Percentiles rank a stretch among this genome's conserved stretches.
Evolutionary conservation across 2,113 vertebrate genomes (phyloP).

Genomic region (Xerus inauris): DNA sequence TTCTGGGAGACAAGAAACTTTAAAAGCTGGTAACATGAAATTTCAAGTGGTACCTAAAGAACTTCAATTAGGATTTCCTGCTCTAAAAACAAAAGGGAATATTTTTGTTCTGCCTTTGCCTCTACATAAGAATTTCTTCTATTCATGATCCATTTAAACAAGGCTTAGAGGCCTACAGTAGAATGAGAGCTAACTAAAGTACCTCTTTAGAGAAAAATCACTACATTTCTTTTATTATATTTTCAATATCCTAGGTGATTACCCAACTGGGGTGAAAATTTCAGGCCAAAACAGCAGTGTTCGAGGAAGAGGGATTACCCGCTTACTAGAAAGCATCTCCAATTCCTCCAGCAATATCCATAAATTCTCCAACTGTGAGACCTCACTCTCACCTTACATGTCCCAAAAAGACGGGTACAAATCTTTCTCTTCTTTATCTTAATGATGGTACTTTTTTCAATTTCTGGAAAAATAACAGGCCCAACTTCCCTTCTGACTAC

Average conservation of each 20-base stretch:
- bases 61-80: neutral
- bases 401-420: constrained; percentile 58
- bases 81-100: neutral
- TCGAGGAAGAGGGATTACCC: constrained; percentile 85
- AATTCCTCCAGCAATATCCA: constrained; percentile 58
- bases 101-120: neutral
- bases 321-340: constrained; percentile 74
- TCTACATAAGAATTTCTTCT: neutral
- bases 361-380: constrained; percentile 53
- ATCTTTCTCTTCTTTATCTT: constrained; percentile 67
- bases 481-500: constrained; percentile 47
- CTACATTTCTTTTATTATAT: neutral
- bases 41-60: neutral
- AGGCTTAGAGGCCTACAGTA: neutral
- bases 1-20: neutral
- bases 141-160: neutral
- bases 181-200: neutral
- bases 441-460: constrained; percentile 66
- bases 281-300: constrained; percentile 53
- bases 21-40: neutral
- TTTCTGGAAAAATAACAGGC: constrained; percentile 55
- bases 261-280: constrained; percentile 79
- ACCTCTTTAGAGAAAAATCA: neutral
- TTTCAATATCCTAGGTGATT: constrained; percentile 73
- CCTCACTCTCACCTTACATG: constrained; percentile 45